phyloP scores from a whole-genome alignment of 2,888 invertebrate genomes.

The Leptinotarsa peninsularis region DNA sequence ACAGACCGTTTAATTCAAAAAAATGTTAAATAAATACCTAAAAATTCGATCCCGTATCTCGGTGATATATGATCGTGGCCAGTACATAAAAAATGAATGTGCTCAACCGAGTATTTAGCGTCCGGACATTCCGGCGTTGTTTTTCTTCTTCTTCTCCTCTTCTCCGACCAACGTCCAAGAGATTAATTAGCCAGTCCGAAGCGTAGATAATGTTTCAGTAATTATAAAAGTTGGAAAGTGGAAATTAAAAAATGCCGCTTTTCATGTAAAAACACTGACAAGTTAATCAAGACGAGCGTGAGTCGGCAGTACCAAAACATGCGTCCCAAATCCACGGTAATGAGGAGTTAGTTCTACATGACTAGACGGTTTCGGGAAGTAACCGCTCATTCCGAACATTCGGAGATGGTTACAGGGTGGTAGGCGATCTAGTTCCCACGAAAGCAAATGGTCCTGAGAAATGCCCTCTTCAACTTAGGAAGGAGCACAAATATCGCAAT shows the following conservation, averaged over 20 bases:
- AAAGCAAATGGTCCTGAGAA: neutral
- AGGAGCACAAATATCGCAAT: too few relatives aligned
- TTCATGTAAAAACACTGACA: constrained; percentile 65
- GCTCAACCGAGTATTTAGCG: constrained; percentile 31
- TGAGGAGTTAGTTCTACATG: constrained; percentile 61
- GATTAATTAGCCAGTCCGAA: constrained; percentile 53
- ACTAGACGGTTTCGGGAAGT: constrained; percentile 53
- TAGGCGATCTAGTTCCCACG: neutral
- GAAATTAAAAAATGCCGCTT: constrained; percentile 60
- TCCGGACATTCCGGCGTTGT: constrained; percentile 36
- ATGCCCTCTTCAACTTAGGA: neutral
- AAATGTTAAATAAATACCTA: constrained; percentile 46
- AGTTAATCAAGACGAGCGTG: constrained; percentile 64
- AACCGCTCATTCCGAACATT: constrained; percentile 36
- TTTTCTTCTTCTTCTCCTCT: constrained; percentile 26
- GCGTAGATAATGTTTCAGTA: constrained; percentile 57
- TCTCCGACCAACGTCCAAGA: constrained; percentile 24
- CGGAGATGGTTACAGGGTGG: constrained; percentile 22
- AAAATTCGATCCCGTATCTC: constrained; percentile 46
- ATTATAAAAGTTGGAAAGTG: constrained; percentile 55
- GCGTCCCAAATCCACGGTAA: constrained; percentile 63
- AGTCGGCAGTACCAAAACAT: constrained; percentile 63
- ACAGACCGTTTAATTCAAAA: constrained; percentile 55
- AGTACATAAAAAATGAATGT: constrained; percentile 20
- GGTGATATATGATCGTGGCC: constrained; percentile 38